Percentiles rank a stretch among this genome's conserved stretches.
These are phyloP conservation scores for Petrolisthes manimaculis DNA, from an alignment of 2,888 invertebrate genomes.

Conservation along the genomic window DNA sequence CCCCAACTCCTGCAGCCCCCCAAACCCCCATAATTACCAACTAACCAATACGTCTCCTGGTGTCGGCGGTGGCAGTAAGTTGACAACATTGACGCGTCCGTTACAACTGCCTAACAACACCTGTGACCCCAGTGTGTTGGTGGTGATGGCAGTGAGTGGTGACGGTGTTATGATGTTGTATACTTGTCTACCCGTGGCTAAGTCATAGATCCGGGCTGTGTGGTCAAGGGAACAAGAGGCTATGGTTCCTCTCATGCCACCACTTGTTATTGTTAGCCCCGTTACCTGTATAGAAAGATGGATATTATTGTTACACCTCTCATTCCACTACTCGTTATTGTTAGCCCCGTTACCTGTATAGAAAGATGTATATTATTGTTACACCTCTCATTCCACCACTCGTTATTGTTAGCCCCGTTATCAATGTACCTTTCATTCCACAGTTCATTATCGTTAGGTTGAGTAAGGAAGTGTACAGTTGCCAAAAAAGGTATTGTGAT, in stretches of 20 bases:
- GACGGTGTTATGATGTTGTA: slow-evolving; percentile 39
- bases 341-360: slow-evolving; percentile 59
- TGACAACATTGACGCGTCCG: slow-evolving; percentile 40
- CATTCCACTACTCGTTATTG: slow-evolving; percentile 41
- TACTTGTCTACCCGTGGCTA: slow-evolving; percentile 47
- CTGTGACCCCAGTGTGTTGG: slow-evolving; percentile 54
- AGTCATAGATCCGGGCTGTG: slow-evolving; percentile 58
- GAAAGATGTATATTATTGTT: not conserved
- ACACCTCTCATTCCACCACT: slow-evolving; percentile 44
- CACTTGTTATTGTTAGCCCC: slow-evolving; percentile 41
- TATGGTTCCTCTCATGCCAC: slow-evolving; percentile 48
- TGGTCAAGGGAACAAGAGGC: slow-evolving; percentile 57
- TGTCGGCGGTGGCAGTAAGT: slow-evolving; percentile 47
- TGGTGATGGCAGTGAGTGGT: slow-evolving; percentile 37
- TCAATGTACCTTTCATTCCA: slow-evolving; percentile 55
- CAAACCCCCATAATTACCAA: not conserved
- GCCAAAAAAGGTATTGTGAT: too few relatives aligned
- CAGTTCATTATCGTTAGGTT: slow-evolving; percentile 42
- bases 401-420: slow-evolving; percentile 54
- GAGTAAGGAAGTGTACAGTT: too few relatives aligned
- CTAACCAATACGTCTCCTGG: slow-evolving; percentile 50
- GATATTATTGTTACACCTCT: slow-evolving; percentile 25
- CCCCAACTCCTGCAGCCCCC: not conserved
- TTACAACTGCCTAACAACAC: slow-evolving; percentile 44
- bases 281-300: slow-evolving; percentile 60